These are phyloP conservation scores for Borostomias antarcticus DNA, from an alignment of 2,797 vertebrate species.

Conservation along the genomic window DNA sequence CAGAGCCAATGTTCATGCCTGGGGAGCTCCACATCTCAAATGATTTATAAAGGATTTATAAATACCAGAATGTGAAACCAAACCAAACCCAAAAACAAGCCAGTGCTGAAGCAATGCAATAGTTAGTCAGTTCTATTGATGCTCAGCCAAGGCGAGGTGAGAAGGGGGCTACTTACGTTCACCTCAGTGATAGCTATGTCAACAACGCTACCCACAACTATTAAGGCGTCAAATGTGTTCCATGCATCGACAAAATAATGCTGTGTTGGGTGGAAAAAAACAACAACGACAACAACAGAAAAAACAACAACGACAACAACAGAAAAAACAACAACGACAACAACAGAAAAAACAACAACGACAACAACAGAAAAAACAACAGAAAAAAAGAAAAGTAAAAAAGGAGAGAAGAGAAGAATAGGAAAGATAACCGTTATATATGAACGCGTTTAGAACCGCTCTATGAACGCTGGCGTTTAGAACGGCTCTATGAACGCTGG, in stretches of 20 bases:
- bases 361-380: slow-evolving; percentile 57
- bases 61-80: slow-evolving; percentile 53
- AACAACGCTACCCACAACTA: slow-evolving; percentile 99
- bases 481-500: no score
- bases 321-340: slow-evolving; percentile 59
- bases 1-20: slow-evolving; percentile 91
- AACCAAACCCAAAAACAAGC: slow-evolving; percentile 44
- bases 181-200: slow-evolving; percentile 99
- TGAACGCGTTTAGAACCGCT: no score
- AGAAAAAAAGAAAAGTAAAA: slow-evolving; percentile 56
- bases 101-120: slow-evolving; percentile 75
- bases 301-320: slow-evolving; percentile 62
- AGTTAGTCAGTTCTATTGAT: slow-evolving; percentile 56
- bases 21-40: slow-evolving; percentile 64
- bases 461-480: slow-evolving; percentile 67
- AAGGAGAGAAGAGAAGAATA: slow-evolving; percentile 73
- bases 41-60: slow-evolving; percentile 62
- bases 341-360: slow-evolving; percentile 57
- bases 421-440: slow-evolving; percentile 79
- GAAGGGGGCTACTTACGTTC: slow-evolving; percentile 98
- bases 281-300: slow-evolving; percentile 54
- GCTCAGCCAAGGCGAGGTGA: slow-evolving; percentile 65
- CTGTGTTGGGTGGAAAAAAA: slow-evolving; percentile 87
- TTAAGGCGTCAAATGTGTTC: slow-evolving; percentile 99
- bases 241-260: slow-evolving; percentile 99